Evolutionary conservation across 2,888 invertebrate genomes (phyloP), one percentile per base, ranked within the genome.

Genomic region (Pristionchus japonicus): DNA sequence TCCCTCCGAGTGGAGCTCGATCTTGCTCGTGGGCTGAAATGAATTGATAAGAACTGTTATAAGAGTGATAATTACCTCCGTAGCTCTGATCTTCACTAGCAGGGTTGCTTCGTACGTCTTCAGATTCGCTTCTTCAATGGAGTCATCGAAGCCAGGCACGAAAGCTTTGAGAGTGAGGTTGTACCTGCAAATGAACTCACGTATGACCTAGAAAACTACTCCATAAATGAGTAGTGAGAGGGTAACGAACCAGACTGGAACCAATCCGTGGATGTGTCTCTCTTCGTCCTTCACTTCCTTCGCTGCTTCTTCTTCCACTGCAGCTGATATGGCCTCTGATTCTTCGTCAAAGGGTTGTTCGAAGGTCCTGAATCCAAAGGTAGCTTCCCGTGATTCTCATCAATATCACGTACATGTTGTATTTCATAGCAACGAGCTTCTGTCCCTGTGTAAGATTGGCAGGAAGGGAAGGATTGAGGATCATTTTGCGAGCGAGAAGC

Each of bases 261-360:
- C 31, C 6, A 85, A 20, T 61, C 64, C 43, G 20, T 37, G 40
- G 31, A 85, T 85, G 23, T 85, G 85, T 43, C 85, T 85, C 27
- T 85, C 85, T 20, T 85, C 85, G 64, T 85, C 85, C 27, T 61
- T 64, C n/a, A 85, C 64, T 85, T 85, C 85, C n/a, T 52, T 43
- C 52, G 27, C 52, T 52, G 82, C 52, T 34, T 83, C 52, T 23
- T 27, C 34, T 52, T 52, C 82, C 3, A 34, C 82, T 34, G 49
- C 52, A 31, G 82, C 52, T 23, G 49, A 49, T 31, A 83, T 40
- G 2, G 23, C 82, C 11, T 52, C 52, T 52, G 49, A 49, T 47
- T 86, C 86, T 20, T 86, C 86, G 37, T 43, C 34, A 0, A 23
- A 17, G 2, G n/a, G 27, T 0, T 9, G 3, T 13, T 67, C 47